These are phyloP conservation scores for Malacoraja senta DNA, from an alignment of 2,797 vertebrate species.

Conservation along the genomic window DNA sequence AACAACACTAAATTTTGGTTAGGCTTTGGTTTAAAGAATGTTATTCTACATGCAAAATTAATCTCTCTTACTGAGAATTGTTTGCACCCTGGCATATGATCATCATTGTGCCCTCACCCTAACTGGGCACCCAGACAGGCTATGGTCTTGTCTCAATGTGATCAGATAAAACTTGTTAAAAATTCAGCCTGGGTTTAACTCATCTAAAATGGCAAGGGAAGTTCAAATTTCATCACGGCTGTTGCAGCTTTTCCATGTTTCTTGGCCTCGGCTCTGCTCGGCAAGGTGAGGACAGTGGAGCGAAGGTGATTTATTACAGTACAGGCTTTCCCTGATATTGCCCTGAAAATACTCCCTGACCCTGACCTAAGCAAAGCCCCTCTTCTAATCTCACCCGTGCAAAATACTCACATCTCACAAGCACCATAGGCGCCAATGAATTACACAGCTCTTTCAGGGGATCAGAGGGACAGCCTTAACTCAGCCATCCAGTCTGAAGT, in stretches of 20 bases:
- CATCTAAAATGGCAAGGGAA: background rate
- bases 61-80: background rate
- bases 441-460: conserved; percentile 4
- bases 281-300: background rate
- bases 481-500: background rate
- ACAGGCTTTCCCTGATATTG: conserved; percentile 1
- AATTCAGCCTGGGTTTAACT: background rate
- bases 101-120: background rate
- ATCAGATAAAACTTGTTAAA: background rate
- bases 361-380: conserved; percentile 23
- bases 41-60: background rate
- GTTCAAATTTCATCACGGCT: background rate
- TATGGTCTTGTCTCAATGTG: background rate
- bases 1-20: background rate
- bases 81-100: background rate
- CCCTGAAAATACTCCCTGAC: conserved; percentile 29
- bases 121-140: background rate
- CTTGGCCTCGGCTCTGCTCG: background rate
- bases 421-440: background rate
- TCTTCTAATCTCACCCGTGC: conserved; percentile 6
- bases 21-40: too few species aligned
- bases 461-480: background rate
- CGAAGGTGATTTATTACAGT: conserved; percentile 9
- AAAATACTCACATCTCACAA: conserved; percentile 29
- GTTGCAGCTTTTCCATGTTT: background rate